Evolutionary conservation across 2,888 invertebrate species (phyloP), one percentile per base, ranked within the genome.

Genomic region (Agrochola circellaris): DNA sequence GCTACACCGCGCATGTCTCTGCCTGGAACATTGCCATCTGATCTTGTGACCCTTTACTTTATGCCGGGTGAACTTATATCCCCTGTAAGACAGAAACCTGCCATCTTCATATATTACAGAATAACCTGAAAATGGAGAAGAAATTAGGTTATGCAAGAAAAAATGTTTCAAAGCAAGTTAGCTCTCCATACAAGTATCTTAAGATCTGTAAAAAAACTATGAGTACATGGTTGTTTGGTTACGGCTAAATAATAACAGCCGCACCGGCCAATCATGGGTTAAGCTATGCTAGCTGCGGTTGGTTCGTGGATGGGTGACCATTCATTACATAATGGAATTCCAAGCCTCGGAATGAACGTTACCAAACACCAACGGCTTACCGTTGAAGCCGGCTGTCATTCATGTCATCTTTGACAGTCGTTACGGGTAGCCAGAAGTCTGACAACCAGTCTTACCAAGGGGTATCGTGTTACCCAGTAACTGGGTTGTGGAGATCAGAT

Each of bases 31-130:
- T 34, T 83, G 84, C 84, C 84, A 86, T 11, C 84, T 58, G 15
- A 79, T 84, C n/a, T 75, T 86, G 1, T n/a, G 66, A 0, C 73
- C 80, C 5, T 71, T 74, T 0, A 86, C 86, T 61, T 80, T 69
- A 34, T 85, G 84, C 0, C 76, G 76, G 6, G 80, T 83, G 38
- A 83, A 85, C 60, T 86, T 85, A 45, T 77, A 86, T 15, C 84
- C 84, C 5, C 45, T 68, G 34, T 58, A 85, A 15, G 73, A 86
- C 15, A 85, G 45, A 51, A 86, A 86, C 1, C 86, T 72, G 11
- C 83, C 86, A 7, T 83, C 73, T 66, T 61, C 56, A 48, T 81
- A 81, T 34, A 82, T 68, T 13, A 68, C 5, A 4, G 64, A 65
- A 65, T 69, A 34, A 9, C 23, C 83, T 83, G 77, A 38, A 81